A percentile compares a stretch with the other conserved stretches of the same genome.
These are phyloP conservation scores for Coregonus sp. DNA, from an alignment of 2,797 vertebrate species.

Conservation along the genomic window DNA sequence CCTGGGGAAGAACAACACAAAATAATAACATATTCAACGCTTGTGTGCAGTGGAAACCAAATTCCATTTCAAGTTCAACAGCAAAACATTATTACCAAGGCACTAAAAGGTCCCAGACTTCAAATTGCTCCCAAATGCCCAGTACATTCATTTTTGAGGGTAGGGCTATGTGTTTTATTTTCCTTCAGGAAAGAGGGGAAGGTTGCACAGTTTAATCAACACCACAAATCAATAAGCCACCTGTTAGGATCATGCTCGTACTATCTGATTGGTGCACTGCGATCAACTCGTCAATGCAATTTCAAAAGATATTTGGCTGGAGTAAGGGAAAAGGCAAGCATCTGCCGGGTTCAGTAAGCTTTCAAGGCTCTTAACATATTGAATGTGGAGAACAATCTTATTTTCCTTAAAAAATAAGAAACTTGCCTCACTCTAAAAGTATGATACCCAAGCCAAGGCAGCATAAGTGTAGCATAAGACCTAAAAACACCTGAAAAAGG, in stretches of 20 bases:
- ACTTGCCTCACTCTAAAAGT: slow-evolving; percentile 30
- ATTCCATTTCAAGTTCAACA: slow-evolving; percentile 20
- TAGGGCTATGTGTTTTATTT: slow-evolving; percentile 24
- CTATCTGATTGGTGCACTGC: slow-evolving; percentile 17
- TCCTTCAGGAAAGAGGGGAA: slow-evolving; percentile 4
- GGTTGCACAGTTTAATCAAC: slow-evolving; percentile 11
- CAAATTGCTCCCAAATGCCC: slow-evolving; percentile 52
- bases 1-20: slow-evolving; percentile 32
- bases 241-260: slow-evolving; percentile 18
- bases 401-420: neutral
- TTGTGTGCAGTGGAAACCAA: slow-evolving; percentile 24
- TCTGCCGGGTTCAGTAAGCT: slow-evolving; percentile 6
- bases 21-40: slow-evolving; percentile 43
- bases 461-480: slow-evolving; percentile 15
- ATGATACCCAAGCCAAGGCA: slow-evolving; percentile 25
- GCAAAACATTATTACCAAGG: slow-evolving; percentile 35
- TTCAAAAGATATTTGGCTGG: slow-evolving; percentile 13
- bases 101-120: slow-evolving; percentile 54
- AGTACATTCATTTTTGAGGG: slow-evolving; percentile 34
- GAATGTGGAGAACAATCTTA: slow-evolving; percentile 21
- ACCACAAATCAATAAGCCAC: slow-evolving; percentile 35
- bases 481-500: slow-evolving; percentile 2
- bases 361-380: slow-evolving; percentile 11
- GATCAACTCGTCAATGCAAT: slow-evolving; percentile 24
- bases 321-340: neutral